A percentile compares a stretch with the other conserved stretches of the same genome.
Conservation (phyloP, 2,888 invertebrate species). For the Drosophila basisetae region DNA sequence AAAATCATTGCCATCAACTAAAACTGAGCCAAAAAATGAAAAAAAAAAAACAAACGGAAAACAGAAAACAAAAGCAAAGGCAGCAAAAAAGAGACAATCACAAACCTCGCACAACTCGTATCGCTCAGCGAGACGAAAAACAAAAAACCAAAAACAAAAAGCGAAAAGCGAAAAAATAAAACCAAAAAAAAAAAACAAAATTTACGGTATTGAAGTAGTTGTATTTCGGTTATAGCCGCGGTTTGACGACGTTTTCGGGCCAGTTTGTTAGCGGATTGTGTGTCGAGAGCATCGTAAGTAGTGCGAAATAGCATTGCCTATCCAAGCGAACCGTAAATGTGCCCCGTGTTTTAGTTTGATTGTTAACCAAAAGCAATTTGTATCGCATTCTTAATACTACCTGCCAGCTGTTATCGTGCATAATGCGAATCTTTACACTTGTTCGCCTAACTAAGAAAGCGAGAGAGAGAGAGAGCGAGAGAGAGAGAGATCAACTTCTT, state of each 20-base stretch:
- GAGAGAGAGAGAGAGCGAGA: background rate
- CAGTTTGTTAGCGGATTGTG: constrained; percentile 71
- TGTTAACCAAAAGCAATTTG: background rate
- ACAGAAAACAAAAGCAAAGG: constrained; percentile 1
- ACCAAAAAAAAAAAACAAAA: background rate
- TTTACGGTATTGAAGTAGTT: constrained; percentile 26
- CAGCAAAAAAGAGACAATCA: constrained; percentile 17
- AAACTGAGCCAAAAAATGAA: constrained; percentile 23
- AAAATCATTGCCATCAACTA: constrained; percentile 39
- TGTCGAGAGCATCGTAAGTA: constrained; percentile 67
- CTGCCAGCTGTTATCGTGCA: constrained; percentile 34
- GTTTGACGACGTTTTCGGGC: constrained; percentile 49
- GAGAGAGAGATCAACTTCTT: background rate
- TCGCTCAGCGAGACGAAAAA: constrained; percentile 38
- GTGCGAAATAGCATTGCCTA: constrained; percentile 34
- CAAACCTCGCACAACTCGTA: constrained; percentile 33
- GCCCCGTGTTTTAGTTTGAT: background rate
- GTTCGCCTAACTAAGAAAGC: background rate
- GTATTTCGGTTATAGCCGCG: constrained; percentile 66
- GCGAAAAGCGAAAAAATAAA: background rate
- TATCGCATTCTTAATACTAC: constrained; percentile 5
- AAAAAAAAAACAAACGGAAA: background rate
- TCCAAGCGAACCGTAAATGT: background rate
- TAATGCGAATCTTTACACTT: background rate
- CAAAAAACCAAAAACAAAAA: background rate